phyloP scores from a whole-genome alignment of 1,140 invertebrate genomes.

The Drosophila bipectinata region DNA sequence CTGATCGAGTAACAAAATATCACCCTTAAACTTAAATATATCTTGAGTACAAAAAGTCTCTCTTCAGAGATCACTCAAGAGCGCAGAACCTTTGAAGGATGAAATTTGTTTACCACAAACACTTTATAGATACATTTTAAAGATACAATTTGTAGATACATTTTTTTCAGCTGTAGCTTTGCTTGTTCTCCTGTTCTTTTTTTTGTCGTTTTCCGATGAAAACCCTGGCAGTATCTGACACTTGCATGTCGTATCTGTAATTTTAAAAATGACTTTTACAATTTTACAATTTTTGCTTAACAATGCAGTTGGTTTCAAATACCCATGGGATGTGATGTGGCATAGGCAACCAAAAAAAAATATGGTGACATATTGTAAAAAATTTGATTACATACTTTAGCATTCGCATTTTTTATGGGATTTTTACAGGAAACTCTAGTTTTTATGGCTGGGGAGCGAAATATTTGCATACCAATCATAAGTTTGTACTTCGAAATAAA shows the following conservation, averaged over 20 bases:
- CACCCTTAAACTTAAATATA: background rate
- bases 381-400: background rate
- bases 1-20: too few relatives aligned
- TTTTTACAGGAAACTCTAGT: background rate
- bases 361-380: background rate
- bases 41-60: background rate
- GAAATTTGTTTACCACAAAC: conserved; percentile 63
- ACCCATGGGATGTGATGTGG: background rate
- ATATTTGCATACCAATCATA: conserved; percentile 1
- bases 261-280: background rate
- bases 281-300: background rate
- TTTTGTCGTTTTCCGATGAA: conserved; percentile 1
- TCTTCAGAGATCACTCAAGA: background rate
- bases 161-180: conserved; percentile 3
- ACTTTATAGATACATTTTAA: conserved; percentile 50
- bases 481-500: background rate
- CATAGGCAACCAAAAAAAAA: background rate
- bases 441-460: background rate
- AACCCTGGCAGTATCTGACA: background rate
- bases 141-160: conserved; percentile 7
- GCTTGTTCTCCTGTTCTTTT: background rate
- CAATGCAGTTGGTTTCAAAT: background rate
- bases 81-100: background rate
- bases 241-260: conserved; percentile 1
- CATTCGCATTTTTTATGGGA: too few relatives aligned